Evolutionary conservation across 2,113 vertebrate genomes (phyloP), one percentile per base, ranked within the genome.

Genomic region (Cephalopholis sonnerati): DNA sequence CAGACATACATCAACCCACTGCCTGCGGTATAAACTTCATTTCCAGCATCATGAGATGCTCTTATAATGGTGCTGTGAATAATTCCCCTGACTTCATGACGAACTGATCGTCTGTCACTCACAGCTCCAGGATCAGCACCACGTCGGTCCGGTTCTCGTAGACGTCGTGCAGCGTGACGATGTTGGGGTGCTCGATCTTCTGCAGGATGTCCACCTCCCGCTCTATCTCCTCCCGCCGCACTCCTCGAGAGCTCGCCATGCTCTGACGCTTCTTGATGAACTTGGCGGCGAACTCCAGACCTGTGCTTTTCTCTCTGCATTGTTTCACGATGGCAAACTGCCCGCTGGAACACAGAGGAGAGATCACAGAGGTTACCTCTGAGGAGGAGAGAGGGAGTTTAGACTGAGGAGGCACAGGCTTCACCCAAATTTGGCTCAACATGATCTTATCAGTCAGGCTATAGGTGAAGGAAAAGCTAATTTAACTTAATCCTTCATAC

Each of bases 191-290:
- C 63, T 96, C 96, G 32, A 96, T 91, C 89, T 96, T 96, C 92
- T 95, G 96, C 80, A 99, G 96, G 93, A 99, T 98, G 93, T 91
- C 87, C 87, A 99, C 97, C 93, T 99, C 98, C 0, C 98, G 95
- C 92, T 98, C 96, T 0, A 99, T 99, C 76, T 98, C 98, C 82
- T 99, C 97, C 0, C 96, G 95, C 25, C 95, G 91, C 78, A 99
- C 97, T 0, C 98, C 98, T 0, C 98, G 95, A 1, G 97, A 96
- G 93, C 98, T 99, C 36, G 94, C 97, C 7, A 89, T 95, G 83
- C 96, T 98, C 94, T 97, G 97, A 0, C 97, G 96, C 89, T 99
- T 99, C 92, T 99, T 99, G 82, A 99, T 99, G 94, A 99, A 99
- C 88, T 99, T 99, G 63, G 97, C 98, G 0, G 98, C 98, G 0